Conservation (phyloP, 2,797 vertebrate species). For the Silurus aristotelis region DNA sequence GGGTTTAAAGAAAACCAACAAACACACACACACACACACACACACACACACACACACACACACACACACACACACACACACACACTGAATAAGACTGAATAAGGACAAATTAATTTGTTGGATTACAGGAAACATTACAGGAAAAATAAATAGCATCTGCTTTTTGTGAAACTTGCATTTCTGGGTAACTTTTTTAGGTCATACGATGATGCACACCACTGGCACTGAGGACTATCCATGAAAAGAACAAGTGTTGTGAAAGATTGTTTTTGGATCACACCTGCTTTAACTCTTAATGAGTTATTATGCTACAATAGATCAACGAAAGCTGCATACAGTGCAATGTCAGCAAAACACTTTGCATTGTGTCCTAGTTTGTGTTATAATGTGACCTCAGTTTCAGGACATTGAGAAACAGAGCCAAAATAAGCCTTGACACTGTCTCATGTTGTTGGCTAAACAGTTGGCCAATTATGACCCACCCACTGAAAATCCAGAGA, state of each 20-base stretch:
- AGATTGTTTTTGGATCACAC: neutral
- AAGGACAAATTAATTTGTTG: neutral
- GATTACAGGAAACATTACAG: neutral
- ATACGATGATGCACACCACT: neutral
- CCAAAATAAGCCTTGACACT: constrained; percentile 7
- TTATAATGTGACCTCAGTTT: constrained; percentile 33
- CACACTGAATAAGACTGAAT: neutral
- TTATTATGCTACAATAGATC: neutral
- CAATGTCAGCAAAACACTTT: neutral
- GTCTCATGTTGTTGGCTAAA: constrained; percentile 28
- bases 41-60: no score
- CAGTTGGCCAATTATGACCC: constrained; percentile 33
- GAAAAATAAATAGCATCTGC: neutral
- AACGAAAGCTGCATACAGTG: neutral
- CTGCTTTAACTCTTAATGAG: neutral
- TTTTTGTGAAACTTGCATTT: neutral
- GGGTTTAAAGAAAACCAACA: neutral
- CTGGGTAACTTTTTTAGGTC: neutral
- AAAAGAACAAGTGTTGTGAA: neutral
- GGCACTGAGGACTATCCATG: constrained; percentile 7
- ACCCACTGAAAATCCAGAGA: constrained; percentile 27
- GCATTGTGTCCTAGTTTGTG: neutral
- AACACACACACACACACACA: no score
- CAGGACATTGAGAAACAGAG: constrained; percentile 24
- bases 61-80: no score